phyloP scores from a whole-genome alignment of 2,888 invertebrate species.

The Mactromeris polynyma region DNA sequence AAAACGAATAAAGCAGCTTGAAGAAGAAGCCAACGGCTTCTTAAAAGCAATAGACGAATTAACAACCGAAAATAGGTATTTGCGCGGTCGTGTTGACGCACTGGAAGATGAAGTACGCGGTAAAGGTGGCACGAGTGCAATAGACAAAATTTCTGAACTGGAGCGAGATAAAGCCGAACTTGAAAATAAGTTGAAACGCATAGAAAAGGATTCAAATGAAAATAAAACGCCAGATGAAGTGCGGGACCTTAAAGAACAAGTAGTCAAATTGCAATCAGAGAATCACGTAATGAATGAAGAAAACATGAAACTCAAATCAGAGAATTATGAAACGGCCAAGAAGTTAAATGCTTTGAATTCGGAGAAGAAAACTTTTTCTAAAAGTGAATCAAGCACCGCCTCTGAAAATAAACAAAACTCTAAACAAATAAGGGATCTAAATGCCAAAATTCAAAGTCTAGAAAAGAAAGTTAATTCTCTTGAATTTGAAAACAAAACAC shows the following conservation, averaged over 20 bases:
- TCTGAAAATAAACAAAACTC: conserved; percentile 69
- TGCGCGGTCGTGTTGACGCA: conserved; percentile 72
- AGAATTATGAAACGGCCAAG: conserved; percentile 70
- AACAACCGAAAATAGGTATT: conserved; percentile 74
- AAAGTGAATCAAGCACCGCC: conserved; percentile 59
- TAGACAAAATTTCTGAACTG: conserved; percentile 52
- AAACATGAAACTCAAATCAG: conserved; percentile 75
- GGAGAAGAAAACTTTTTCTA: conserved; percentile 65
- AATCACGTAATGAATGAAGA: conserved; percentile 75
- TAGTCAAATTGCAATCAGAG: conserved; percentile 73
- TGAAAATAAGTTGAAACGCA: conserved; percentile 70
- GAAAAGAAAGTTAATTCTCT: conserved; percentile 67
- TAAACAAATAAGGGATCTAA: conserved; percentile 56
- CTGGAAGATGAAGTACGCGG: conserved; percentile 57
- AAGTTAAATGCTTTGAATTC: conserved; percentile 71
- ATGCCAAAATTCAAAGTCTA: conserved; percentile 54
- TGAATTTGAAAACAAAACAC: conserved; percentile 70
- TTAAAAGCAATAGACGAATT: conserved; percentile 76
- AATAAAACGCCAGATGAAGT: conserved; percentile 52
- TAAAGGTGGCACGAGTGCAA: conserved; percentile 32
- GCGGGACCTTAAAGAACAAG: conserved; percentile 69
- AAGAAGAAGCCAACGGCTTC: conserved; percentile 80
- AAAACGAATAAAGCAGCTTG: conserved; percentile 79
- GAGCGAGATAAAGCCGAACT: conserved; percentile 70
- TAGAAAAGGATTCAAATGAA: conserved; percentile 56